These are phyloP conservation scores for Gnathonemus echidnorhynchus DNA, from an alignment of 2,113 vertebrate species.

Conservation along the genomic window DNA sequence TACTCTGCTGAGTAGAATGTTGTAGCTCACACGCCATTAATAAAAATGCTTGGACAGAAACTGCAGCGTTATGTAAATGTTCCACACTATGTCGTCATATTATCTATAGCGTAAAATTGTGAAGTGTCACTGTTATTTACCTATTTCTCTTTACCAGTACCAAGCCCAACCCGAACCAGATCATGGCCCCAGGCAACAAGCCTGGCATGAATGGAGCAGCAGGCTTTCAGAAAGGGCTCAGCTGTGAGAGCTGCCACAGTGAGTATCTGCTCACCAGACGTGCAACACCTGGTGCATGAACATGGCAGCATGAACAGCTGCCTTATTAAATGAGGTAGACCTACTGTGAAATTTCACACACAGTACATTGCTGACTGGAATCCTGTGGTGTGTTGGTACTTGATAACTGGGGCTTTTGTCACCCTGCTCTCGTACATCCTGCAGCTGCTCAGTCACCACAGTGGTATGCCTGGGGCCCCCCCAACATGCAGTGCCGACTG, in stretches of 20 bases:
- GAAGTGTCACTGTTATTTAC: neutral
- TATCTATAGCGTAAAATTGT: neutral
- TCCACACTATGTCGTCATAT: neutral
- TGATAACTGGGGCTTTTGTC: neutral
- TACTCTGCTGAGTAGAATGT: neutral
- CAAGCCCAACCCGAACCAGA: conserved; percentile 91
- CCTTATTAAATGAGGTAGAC: neutral
- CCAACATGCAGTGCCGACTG: conserved; percentile 90
- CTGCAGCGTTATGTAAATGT: neutral
- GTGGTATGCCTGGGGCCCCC: conserved; percentile 95
- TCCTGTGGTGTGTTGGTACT: neutral
- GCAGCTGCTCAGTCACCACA: conserved; percentile 82
- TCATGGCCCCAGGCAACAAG: conserved; percentile 79
- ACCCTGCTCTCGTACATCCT: neutral
- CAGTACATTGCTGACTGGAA: neutral
- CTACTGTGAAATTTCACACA: neutral
- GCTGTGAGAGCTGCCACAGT: conserved; percentile 92
- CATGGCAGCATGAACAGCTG: neutral
- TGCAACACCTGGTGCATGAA: neutral
- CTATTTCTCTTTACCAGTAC: conserved; percentile 56
- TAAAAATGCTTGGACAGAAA: neutral
- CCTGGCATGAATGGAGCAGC: conserved; percentile 83
- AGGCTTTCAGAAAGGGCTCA: conserved; percentile 82
- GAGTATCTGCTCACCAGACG: conserved; percentile 48
- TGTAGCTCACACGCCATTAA: neutral